phyloP scores from a whole-genome alignment of 2,113 vertebrate genomes.

The Hippocampus mohnikei region DNA sequence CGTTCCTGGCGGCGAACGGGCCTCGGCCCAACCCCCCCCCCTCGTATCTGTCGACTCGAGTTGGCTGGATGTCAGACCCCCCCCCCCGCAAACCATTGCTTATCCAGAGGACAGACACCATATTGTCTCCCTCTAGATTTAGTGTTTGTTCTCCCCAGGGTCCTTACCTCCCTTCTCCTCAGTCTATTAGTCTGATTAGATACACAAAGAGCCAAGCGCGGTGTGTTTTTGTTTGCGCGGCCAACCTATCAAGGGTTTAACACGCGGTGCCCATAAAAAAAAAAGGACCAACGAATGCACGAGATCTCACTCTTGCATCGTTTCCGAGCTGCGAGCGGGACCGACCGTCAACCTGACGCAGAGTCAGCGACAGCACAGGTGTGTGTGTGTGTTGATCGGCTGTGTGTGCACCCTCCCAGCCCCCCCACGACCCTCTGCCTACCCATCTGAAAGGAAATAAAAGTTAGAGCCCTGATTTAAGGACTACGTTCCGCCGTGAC shows the following conservation, averaged over 20 bases:
- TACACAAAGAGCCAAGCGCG: constrained; percentile 49
- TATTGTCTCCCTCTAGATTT: constrained; percentile 72
- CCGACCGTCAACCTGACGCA: constrained; percentile 26
- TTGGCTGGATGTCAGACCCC: constrained; percentile 50
- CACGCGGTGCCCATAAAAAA: constrained; percentile 42
- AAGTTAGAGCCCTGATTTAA: constrained; percentile 70
- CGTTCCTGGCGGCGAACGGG: constrained; percentile 34
- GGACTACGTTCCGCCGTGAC: constrained; percentile 69
- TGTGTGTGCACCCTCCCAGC: constrained; percentile 22
- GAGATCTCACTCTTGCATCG: constrained; percentile 39
- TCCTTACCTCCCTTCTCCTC: constrained; percentile 57
- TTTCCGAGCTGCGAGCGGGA: constrained; percentile 37
- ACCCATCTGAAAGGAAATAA: constrained; percentile 64
- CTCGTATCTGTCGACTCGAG: constrained; percentile 27
- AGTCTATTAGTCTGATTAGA: constrained; percentile 74
- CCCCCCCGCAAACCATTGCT: constrained; percentile 53
- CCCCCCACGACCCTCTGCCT: constrained; percentile 52
- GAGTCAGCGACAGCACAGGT: constrained; percentile 13
- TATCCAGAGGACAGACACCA: constrained; percentile 65
- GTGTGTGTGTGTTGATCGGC: constrained; percentile 22
- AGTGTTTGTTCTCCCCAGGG: constrained; percentile 59
- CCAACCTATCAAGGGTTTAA: constrained; percentile 45
- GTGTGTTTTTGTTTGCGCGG: constrained; percentile 18
- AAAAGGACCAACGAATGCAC: constrained; percentile 51
- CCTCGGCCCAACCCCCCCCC: constrained; percentile 19